Percentiles rank a stretch among this genome's conserved stretches.
Conservation (phyloP, 2,888 invertebrate genomes). For the Drosophila niveifrons region DNA sequence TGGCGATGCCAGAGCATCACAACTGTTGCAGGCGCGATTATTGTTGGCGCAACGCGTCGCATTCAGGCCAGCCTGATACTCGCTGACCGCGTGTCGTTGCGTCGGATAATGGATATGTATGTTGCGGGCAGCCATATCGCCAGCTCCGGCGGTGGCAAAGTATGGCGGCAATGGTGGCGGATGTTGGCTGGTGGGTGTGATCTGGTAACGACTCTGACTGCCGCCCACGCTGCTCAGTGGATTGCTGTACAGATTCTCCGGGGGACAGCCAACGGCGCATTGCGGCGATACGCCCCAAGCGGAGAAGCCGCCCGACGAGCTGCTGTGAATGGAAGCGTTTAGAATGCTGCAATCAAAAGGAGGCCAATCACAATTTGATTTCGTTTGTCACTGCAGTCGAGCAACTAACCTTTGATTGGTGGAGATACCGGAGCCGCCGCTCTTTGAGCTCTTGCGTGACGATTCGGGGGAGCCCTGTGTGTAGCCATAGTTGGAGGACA, state of each 20-base stretch:
- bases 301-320: slow-evolving; percentile 85
- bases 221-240: slow-evolving; percentile 81
- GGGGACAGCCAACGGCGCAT: slow-evolving; percentile 75
- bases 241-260: slow-evolving; percentile 85
- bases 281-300: slow-evolving; percentile 85
- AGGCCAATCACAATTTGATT: neutral
- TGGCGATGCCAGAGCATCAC: slow-evolving; percentile 85
- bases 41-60: slow-evolving; percentile 83
- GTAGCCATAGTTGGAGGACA: slow-evolving; percentile 84
- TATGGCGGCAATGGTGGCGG: slow-evolving; percentile 85
- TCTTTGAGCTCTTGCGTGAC: slow-evolving; percentile 84
- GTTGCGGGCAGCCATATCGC: slow-evolving; percentile 79
- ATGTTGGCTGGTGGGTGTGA: slow-evolving; percentile 85
- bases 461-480: slow-evolving; percentile 85
- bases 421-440: slow-evolving; percentile 85
- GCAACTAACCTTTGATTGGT: slow-evolving; percentile 84
- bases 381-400: neutral
- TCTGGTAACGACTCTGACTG: slow-evolving; percentile 85
- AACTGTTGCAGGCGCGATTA: slow-evolving; percentile 85
- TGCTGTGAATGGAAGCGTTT: slow-evolving; percentile 85
- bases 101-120: slow-evolving; percentile 85
- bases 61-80: slow-evolving; percentile 84
- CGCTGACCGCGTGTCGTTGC: slow-evolving; percentile 84
- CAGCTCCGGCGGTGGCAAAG: slow-evolving; percentile 76
- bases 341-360: slow-evolving; percentile 72